Evolutionary conservation across 2,113 vertebrate species (phyloP), one percentile per base, ranked within the genome.

Genomic region (Podiceps cristatus): DNA sequence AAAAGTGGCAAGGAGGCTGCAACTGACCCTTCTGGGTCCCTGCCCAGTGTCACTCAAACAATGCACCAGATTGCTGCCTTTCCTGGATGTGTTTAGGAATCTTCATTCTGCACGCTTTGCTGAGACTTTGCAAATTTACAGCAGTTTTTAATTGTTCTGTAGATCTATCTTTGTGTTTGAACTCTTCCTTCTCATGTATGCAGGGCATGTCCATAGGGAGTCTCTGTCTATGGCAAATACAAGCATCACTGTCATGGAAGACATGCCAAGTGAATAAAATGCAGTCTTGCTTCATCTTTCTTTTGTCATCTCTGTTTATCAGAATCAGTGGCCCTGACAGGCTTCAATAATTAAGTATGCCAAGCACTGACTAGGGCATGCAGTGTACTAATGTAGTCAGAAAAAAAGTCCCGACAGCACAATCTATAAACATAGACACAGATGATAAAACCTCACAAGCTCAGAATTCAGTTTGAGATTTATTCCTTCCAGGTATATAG

Each of bases 271-370:
- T 74, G 76, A 59, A 86, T 83, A 86, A 86, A 97, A 87, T 35
- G 71, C 59, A 76, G 77, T 56, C 78, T 90, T 63, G 53, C 42
- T 88, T 91, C 55, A 44, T 82, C 91, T 88, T 88, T 52, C 69
- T 89, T 91, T 85, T 89, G 77, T 79, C 69, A 60, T 78, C 50
- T 93, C 52, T 76, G 80, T 85, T 81, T 88, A 68, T 83, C 88
- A 93, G 63, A 84, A 81, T 60, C 79, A 52, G 76, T 79, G 63
- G 58, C 62, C 49, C 73, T 78, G 66, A 92, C 72, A 95, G 78
- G 35, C 73, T 91, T 96, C 88, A 86, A 49, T 89, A 92, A 93
- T 86, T 90, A 92, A 92, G 74, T 52, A 29, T 89, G 91, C 85
- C 67, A 79, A 89, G 67, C 84, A 86, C 59, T 74, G 71, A 53